Percentiles rank a stretch among this genome's conserved stretches.
Evolutionary conservation across 2,888 invertebrate species (phyloP).

Genomic region (Pyrrhia umbra): DNA sequence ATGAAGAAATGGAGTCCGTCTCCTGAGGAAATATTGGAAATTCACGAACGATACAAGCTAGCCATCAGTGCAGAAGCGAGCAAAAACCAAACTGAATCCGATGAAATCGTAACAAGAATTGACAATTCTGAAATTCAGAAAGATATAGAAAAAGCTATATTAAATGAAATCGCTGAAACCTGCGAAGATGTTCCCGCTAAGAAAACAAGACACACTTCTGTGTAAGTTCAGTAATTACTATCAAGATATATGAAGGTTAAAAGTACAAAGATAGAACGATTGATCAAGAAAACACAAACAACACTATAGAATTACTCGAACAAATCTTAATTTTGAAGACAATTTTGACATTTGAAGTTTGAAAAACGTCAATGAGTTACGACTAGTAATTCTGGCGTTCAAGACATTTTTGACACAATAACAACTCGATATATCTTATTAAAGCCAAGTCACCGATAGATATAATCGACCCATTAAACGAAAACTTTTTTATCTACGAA

Average conservation of each 20-base stretch:
- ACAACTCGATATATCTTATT: too few species aligned
- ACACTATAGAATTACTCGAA: too few species aligned
- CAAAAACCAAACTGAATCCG: constrained; percentile 62
- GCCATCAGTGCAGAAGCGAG: constrained; percentile 59
- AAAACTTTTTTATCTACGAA: too few species aligned
- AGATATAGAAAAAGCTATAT: neutral
- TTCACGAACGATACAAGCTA: constrained; percentile 38
- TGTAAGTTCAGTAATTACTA: constrained; percentile 5
- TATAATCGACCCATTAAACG: too few species aligned
- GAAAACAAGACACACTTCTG: constrained; percentile 41
- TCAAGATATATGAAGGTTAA: neutral
- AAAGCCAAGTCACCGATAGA: too few species aligned
- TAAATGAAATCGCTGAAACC: constrained; percentile 35
- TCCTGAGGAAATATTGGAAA: constrained; percentile 35
- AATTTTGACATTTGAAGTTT: neutral
- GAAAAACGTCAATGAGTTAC: neutral
- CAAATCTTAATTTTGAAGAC: neutral
- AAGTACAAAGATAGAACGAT: constrained; percentile 6
- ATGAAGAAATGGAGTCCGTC: constrained; percentile 46
- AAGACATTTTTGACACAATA: neutral
- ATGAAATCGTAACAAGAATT: constrained; percentile 59
- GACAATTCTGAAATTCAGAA: constrained; percentile 38
- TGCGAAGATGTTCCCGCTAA: constrained; percentile 19
- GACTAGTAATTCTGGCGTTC: neutral
- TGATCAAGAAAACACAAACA: neutral